Percentiles rank a stretch among this genome's conserved stretches.
Evolutionary conservation across 2,888 invertebrate species (phyloP).

Genomic region (Penaeus monodon): DNA sequence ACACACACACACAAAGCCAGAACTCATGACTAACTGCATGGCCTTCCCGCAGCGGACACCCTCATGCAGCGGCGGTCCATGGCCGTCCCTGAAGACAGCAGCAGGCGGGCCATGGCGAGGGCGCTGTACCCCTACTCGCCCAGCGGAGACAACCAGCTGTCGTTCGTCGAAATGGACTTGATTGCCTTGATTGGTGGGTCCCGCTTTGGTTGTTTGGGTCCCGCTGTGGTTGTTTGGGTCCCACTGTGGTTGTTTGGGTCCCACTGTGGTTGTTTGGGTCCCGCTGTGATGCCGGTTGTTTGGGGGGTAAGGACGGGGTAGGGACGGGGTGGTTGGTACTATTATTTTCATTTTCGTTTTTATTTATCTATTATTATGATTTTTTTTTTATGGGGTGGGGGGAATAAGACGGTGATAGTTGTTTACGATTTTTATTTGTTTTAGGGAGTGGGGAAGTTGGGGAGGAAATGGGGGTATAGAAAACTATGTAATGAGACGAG

Average conservation of each 20-base stretch:
- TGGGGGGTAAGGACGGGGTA: neutral
- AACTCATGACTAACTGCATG: no score
- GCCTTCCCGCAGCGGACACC: constrained; percentile 16
- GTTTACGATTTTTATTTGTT: neutral
- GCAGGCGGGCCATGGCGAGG: constrained; percentile 79
- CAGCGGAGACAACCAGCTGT: constrained; percentile 89
- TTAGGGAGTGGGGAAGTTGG: neutral
- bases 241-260: constrained; percentile 65
- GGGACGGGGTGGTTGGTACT: no score
- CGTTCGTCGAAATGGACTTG: constrained; percentile 90
- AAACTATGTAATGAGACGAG: no score
- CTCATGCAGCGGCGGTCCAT: constrained; percentile 40
- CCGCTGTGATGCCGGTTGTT: no score
- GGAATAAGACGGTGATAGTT: neutral
- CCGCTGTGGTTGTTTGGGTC: no score
- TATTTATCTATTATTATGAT: no score
- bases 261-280: no score
- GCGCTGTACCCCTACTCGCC: constrained; percentile 92
- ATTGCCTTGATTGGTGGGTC: constrained; percentile 81
- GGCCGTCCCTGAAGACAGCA: constrained; percentile 49
- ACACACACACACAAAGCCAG: no score
- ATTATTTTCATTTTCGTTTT: no score
- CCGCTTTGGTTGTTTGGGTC: no score
- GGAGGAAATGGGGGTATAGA: neutral
- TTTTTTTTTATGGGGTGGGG: no score